Conservation (phyloP, 1,140 invertebrate genomes). For the Caerostris darwini region DNA sequence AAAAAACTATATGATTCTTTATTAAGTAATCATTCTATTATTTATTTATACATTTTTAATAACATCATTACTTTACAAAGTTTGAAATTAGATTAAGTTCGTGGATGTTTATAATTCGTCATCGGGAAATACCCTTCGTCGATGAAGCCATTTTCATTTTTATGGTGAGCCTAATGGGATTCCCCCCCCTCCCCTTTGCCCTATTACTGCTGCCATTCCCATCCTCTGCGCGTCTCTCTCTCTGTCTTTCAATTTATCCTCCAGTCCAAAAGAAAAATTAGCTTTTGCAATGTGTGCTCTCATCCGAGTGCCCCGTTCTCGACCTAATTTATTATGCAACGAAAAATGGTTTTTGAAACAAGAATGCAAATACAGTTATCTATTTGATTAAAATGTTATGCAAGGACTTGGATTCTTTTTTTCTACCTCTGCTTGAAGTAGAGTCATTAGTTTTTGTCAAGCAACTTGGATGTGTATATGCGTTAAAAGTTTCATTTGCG, state of each 20-base stretch:
- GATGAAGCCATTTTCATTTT: neutral
- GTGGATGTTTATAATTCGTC: slow-evolving; percentile 1
- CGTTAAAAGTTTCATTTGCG: neutral
- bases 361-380: slow-evolving; percentile 16
- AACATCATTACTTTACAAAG: neutral
- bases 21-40: too few species aligned
- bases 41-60: too few species aligned
- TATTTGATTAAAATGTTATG: slow-evolving; percentile 6
- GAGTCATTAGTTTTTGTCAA: slow-evolving; percentile 1
- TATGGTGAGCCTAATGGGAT: neutral
- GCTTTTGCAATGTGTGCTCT: neutral
- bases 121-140: slow-evolving; percentile 4
- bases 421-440: neutral
- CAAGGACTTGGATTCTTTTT: neutral
- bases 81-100: neutral
- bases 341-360: neutral
- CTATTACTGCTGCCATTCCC: neutral
- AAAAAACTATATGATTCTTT: too few species aligned
- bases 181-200: neutral
- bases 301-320: neutral
- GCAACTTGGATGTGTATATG: neutral
- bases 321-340: neutral
- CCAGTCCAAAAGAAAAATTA: neutral
- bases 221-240: neutral
- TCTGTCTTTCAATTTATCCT: neutral